Evolutionary conservation across 1,140 invertebrate genomes (phyloP), one percentile per base, ranked within the genome.

Genomic region (Radopholus similis): DNA sequence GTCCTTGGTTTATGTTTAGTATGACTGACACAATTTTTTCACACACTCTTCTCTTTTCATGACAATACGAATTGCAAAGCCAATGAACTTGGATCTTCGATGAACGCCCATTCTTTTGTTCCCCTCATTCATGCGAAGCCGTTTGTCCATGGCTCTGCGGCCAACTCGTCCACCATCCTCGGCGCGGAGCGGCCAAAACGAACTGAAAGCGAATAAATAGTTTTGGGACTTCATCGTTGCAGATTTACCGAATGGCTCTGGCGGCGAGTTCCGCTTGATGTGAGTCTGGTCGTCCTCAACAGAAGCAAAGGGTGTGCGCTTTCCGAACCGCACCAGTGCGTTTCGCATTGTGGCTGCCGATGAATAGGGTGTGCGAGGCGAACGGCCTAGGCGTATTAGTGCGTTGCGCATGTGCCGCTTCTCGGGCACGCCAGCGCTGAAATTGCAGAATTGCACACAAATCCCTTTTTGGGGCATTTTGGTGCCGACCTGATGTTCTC

Each of bases 351-450:
- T 63, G n/a, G 37, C 51, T 13, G 64, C 34, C n/a, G 34, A 64
- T 8, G 62, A 40, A 21, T 42, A 54, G 8, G 38, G 59, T 40
- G 49, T 44, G 34, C 69, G 60, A 21, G 69, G 32, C 32, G 69
- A 69, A 38, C 69, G 68, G 8, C 69, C 69, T 34, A 69, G 66
- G 40, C 67, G 62, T 21, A 69, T 42, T 18, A 69, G 53, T 32
- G 67, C 67, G 59, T 69, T 69, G 11, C 67, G 49, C 67, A 69
- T 69, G 35, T 62, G 67, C 18, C 63, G 65, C 34, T 68, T 69
- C 66, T 68, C 23, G 51, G 51, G 28, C 35, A 34, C 15, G 51
- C 28, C n/a, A n/a, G n/a, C n/a, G n/a, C n/a, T n/a, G n/a, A n/a
- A n/a, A n/a, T n/a, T n/a, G n/a, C n/a, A n/a, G n/a, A n/a, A n/a